These are phyloP conservation scores for Cataglyphis altisquamis DNA, from an alignment of 2,888 invertebrate genomes.

Conservation along the genomic window DNA sequence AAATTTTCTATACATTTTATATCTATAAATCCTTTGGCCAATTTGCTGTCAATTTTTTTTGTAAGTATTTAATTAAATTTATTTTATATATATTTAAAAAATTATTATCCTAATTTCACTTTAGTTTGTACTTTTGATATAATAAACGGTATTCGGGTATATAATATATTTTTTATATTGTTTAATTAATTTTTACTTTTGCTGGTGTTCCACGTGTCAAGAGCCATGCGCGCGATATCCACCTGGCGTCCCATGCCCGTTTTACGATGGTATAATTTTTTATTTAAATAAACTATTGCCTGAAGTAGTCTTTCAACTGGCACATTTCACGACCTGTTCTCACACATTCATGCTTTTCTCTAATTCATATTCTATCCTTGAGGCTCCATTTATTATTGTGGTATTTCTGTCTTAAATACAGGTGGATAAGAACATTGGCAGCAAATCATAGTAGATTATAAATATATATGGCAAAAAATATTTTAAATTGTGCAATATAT, in stretches of 20 bases:
- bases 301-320: slow-evolving; percentile 25
- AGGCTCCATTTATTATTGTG: not conserved
- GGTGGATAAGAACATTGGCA: slow-evolving; percentile 10
- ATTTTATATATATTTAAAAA: not conserved
- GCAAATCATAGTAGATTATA: not conserved
- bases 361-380: slow-evolving; percentile 29
- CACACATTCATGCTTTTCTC: slow-evolving; percentile 37
- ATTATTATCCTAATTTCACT: not conserved
- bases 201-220: slow-evolving; percentile 60
- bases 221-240: slow-evolving; percentile 78
- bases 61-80: slow-evolving; percentile 1
- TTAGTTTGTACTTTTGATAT: not conserved
- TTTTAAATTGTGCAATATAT: not conserved
- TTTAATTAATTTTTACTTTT: slow-evolving; percentile 63
- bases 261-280: slow-evolving; percentile 74
- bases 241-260: slow-evolving; percentile 75
- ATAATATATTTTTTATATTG: slow-evolving; percentile 15
- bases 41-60: not conserved
- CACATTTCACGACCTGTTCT: slow-evolving; percentile 27
- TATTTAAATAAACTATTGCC: slow-evolving; percentile 55
- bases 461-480: slow-evolving; percentile 57
- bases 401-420: slow-evolving; percentile 34
- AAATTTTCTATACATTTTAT: slow-evolving; percentile 7
- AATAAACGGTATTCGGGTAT: not conserved
- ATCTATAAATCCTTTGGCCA: not conserved